Base-by-base conservation (phyloP, 2,113 vertebrate species). In the Coptodon bakossiorum region DNA sequence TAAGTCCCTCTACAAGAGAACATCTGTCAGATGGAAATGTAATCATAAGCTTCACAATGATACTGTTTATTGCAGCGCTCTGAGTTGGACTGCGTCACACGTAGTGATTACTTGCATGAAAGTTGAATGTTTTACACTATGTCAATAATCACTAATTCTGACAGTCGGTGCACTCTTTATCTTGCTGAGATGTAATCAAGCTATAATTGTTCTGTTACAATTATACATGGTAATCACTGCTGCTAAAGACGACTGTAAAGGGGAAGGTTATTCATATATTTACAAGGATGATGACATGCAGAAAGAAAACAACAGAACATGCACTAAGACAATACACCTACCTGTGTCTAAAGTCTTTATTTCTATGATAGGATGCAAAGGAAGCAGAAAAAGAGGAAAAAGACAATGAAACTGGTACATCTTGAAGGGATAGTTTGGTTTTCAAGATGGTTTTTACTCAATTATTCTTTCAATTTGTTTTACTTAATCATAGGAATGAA, bases 311-410 rank as follows among this genome's bases (percentile, higher is more conserved):
- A 68, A 80, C 17, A 68, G 36, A 79, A 83, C 89, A 83, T 92
- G 80, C 87, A 89, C 78, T 38, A 5, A 43, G 73, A 82, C 5
- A 31, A 9, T 8, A 48, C 82, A 96, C 98, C 97, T 98, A 99
- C 99, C 99, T 99, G 98, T 99, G 99, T 97, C 98, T 98, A 97
- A 99, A 99, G 97, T 99, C 99, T 97, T 99, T 99, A 98, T 99
- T 99, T 98, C 99, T 99, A 97, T 92, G 92, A 95, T 94, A 89
- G 96, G 97, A 95, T 95, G 45, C 43, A 81, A 45, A 95, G 92
- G 92, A 90, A 96, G 91, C 93, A 93, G 94, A 93, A 89, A 93
- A 95, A 91, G 92, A 85, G 80, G 68, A n/a, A 50, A 84, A 79
- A 92, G 48, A 88, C 52, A 79, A 80, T 84, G 48, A 90, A 68